These are phyloP conservation scores for Galeruca laticollis DNA, from an alignment of 2,888 invertebrate genomes.

Conservation along the genomic window DNA sequence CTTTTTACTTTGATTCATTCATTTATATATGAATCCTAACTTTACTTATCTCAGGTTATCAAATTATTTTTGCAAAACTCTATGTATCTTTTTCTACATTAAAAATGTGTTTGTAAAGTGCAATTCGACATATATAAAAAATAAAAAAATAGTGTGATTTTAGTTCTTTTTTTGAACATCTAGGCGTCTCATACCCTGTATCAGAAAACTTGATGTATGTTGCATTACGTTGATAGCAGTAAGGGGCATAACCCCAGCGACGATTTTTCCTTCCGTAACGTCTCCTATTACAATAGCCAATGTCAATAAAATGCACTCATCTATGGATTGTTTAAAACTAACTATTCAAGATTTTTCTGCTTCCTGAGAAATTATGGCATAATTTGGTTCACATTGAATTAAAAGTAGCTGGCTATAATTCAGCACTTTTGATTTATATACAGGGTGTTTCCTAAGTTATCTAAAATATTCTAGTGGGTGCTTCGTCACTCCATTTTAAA, in stretches of 20 bases:
- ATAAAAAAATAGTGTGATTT: conserved; percentile 39
- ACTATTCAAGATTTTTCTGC: neutral
- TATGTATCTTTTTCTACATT: conserved; percentile 13
- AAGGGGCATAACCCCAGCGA: conserved; percentile 14
- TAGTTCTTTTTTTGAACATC: conserved; percentile 20
- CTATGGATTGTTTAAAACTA: neutral
- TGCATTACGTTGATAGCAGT: conserved; percentile 24
- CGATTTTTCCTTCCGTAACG: conserved; percentile 23
- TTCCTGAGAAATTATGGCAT: too few species aligned
- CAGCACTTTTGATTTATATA: too few species aligned
- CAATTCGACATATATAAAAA: conserved; percentile 18
- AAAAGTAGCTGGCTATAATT: too few species aligned
- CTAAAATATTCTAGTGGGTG: too few species aligned
- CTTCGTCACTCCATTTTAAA: too few species aligned
- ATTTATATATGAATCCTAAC: too few species aligned
- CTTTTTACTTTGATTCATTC: too few species aligned
- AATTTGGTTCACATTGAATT: too few species aligned
- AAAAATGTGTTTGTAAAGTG: conserved; percentile 10
- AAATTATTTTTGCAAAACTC: conserved; percentile 11
- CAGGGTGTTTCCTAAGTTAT: too few species aligned
- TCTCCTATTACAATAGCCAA: conserved; percentile 22
- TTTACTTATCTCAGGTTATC: too few species aligned
- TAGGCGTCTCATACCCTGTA: conserved; percentile 27
- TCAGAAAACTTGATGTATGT: conserved; percentile 27
- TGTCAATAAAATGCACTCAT: neutral